Conservation (phyloP, 2,888 invertebrate species). For the Caenorhabditis panamensis region DNA sequence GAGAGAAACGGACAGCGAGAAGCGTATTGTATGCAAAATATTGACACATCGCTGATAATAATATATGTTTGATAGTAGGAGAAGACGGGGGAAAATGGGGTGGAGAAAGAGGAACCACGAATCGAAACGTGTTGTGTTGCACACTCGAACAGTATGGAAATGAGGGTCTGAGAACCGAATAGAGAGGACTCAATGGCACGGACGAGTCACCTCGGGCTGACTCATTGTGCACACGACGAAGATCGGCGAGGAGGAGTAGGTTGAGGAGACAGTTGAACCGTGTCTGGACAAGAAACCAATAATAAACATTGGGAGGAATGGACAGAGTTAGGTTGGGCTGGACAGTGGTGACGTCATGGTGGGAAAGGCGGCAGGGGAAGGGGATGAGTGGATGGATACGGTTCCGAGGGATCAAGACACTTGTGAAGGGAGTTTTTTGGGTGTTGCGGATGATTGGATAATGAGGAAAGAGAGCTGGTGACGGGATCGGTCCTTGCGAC, state of each 20-base stretch:
- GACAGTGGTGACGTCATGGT: background rate
- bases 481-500: too few relatives aligned
- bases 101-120: background rate
- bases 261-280: constrained; percentile 3
- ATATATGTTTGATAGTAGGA: constrained; percentile 13
- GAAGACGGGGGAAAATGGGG: background rate
- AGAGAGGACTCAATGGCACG: constrained; percentile 8
- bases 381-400: background rate
- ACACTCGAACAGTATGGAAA: constrained; percentile 18
- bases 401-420: background rate
- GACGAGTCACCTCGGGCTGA: constrained; percentile 21
- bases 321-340: background rate
- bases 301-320: constrained; percentile 31
- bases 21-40: constrained; percentile 49
- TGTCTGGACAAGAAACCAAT: constrained; percentile 45
- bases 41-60: constrained; percentile 49
- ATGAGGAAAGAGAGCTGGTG: too few relatives aligned
- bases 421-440: background rate
- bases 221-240: constrained; percentile 45
- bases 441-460: background rate
- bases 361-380: background rate
- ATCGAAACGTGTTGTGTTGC: background rate
- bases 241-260: constrained; percentile 3
- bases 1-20: constrained; percentile 14
- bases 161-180: constrained; percentile 23